Evolutionary conservation across 1,140 invertebrate species (phyloP).

Genomic region (Drosophila auraria): DNA sequence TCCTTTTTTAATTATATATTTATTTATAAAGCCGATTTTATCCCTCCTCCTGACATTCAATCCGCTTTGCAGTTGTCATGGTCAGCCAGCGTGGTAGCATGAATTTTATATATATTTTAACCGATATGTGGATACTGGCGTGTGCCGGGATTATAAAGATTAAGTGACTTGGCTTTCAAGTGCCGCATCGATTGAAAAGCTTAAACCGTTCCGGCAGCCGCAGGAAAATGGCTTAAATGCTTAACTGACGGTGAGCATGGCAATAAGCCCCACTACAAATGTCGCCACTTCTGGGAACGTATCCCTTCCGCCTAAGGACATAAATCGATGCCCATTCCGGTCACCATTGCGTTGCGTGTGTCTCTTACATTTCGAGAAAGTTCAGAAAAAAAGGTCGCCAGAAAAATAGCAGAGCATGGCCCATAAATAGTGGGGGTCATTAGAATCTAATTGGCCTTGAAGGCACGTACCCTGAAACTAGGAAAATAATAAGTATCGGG

Average conservation of each 20-base stretch:
- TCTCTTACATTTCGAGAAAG: constrained; percentile 2
- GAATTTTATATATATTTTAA: constrained; percentile 12
- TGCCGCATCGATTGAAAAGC: constrained; percentile 15
- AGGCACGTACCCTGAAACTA: background rate
- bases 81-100: constrained; percentile 5
- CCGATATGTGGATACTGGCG: constrained; percentile 7
- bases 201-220: constrained; percentile 12
- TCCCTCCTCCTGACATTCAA: constrained; percentile 17
- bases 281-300: background rate
- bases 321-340: constrained; percentile 19
- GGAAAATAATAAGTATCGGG: background rate
- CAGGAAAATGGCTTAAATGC: constrained; percentile 27
- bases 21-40: constrained; percentile 4
- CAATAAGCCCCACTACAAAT: constrained; percentile 16
- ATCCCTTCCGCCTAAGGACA: constrained; percentile 7
- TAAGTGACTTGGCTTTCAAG: constrained; percentile 13
- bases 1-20: background rate
- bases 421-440: constrained; percentile 25
- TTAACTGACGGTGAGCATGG: constrained; percentile 23
- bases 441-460: constrained; percentile 32
- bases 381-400: background rate
- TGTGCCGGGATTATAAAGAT: constrained; percentile 10
- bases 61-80: constrained; percentile 5
- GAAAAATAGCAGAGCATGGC: constrained; percentile 12
- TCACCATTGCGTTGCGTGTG: constrained; percentile 17